Evolutionary conservation across 2,888 invertebrate genomes (phyloP), one percentile per base, ranked within the genome.

Genomic region (Drosophila koepferae): DNA sequence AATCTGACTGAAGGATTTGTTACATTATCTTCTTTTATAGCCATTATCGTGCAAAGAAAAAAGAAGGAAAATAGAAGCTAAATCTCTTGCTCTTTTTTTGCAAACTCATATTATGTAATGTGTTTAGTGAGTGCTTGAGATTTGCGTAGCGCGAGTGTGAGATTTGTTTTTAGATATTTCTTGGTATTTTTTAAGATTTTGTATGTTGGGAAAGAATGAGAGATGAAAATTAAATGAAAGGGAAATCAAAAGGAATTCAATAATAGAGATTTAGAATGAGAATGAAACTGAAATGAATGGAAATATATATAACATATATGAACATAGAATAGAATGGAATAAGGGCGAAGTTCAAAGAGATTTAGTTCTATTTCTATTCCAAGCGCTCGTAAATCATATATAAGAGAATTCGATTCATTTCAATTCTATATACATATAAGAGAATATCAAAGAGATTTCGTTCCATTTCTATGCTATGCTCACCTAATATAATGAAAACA

Each of bases 21-120:
- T 74, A 74, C 83, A 86, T 90, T 86, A 86, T 86, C 82, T 82
- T 86, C 86, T 85, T 84, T 85, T 89, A 85, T 86, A 60, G 85
- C 85, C 89, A 85, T 85, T 85, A 85, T 80, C 87, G 65, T 74
- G 74, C 73, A 79, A 68, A 77, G 20, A 55, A 40, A 55, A 10
- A 3, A 3, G 28, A 28, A 23, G 23, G 20, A 6, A 23, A 3
- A 10, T 28, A 28, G 40, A 40, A 55, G 40, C 23, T 12, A 34
- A 43, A 46, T 41, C 38, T 49, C 69, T 56, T 56, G 10, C 4
- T 43, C 10, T 18, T 59, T 49, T 63, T 78, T 58, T 66, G 58
- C 58, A n/a, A 18, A 16, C 53, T 12, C n/a, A 38, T 34, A 23
- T 62, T 67, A 65, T 80, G 78, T 78, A 78, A 80, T 78, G 60